These are phyloP conservation scores for Tangachromis dhanisi DNA, from an alignment of 2,113 vertebrate genomes.

Conservation along the genomic window DNA sequence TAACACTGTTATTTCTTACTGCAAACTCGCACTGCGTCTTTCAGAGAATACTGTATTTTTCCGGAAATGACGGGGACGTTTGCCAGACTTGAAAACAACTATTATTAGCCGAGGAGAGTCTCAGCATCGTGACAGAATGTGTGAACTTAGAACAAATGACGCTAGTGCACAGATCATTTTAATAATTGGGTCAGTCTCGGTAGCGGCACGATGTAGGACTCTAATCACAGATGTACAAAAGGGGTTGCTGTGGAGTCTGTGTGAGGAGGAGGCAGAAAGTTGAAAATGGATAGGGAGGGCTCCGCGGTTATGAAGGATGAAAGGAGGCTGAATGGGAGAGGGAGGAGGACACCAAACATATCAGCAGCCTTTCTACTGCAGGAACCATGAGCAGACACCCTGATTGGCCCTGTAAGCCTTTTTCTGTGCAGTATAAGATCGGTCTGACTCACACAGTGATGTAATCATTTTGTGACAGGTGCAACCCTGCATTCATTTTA, in stretches of 20 bases:
- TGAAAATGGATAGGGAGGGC: background rate
- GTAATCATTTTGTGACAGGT: background rate
- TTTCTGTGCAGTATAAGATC: background rate
- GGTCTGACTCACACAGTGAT: background rate
- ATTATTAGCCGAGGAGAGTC: background rate
- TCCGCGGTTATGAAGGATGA: background rate
- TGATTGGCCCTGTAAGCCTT: background rate
- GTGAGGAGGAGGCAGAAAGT: background rate
- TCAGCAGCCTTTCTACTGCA: background rate
- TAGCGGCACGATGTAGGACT: background rate
- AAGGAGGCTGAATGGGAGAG: background rate
- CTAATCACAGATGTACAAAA: background rate
- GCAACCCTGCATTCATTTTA: background rate
- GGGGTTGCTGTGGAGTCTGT: slow-evolving; percentile 11
- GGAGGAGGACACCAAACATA: background rate
- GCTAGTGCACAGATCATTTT: background rate
- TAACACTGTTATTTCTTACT: background rate
- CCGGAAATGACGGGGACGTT: background rate
- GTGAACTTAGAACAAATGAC: background rate
- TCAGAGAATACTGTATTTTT: background rate
- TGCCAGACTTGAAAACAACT: background rate
- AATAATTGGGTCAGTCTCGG: slow-evolving; percentile 20
- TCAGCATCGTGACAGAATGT: background rate
- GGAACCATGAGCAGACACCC: background rate
- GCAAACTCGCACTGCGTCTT: background rate